A percentile compares a stretch with the other conserved stretches of the same genome.
These are phyloP conservation scores for Brachionus sp. DNA, from an alignment of 1,140 invertebrate species.

Conservation along the genomic window DNA sequence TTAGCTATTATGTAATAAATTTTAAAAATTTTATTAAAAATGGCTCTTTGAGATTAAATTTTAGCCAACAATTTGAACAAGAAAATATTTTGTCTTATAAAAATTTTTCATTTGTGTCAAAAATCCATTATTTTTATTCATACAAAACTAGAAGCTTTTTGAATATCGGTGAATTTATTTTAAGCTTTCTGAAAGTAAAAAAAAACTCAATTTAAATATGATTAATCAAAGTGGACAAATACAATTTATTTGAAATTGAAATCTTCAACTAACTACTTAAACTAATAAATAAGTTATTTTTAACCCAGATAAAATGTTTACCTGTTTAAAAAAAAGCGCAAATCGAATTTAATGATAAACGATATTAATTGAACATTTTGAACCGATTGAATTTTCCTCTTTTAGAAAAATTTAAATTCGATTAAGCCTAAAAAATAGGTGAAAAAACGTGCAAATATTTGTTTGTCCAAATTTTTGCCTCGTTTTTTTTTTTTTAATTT, in stretches of 20 bases:
- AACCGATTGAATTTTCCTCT: slow-evolving; percentile 34
- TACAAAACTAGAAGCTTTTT: neutral
- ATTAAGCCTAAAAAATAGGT: slow-evolving; percentile 23
- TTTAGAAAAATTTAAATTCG: slow-evolving; percentile 7
- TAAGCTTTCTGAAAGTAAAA: neutral
- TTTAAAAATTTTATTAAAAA: too few relatives aligned
- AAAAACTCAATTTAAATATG: neutral
- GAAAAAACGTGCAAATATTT: slow-evolving; percentile 37
- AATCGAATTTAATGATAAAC: slow-evolving; percentile 21
- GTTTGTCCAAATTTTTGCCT: slow-evolving; percentile 20
- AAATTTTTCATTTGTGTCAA: neutral
- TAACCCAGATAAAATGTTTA: slow-evolving; percentile 21
- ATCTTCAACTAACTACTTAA: neutral
- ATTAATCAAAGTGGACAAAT: neutral
- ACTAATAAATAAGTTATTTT: neutral
- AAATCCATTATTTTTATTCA: neutral
- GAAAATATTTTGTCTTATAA: too few relatives aligned
- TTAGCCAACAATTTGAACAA: too few relatives aligned
- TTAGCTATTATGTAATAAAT: too few relatives aligned
- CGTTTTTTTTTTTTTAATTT: neutral
- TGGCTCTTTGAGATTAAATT: too few relatives aligned
- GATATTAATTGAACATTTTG: slow-evolving; percentile 7
- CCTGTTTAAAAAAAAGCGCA: neutral
- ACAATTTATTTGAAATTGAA: neutral
- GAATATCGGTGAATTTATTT: neutral